These are phyloP conservation scores for Ormyrus rosae DNA, from an alignment of 2,888 invertebrate genomes.

Conservation along the genomic window DNA sequence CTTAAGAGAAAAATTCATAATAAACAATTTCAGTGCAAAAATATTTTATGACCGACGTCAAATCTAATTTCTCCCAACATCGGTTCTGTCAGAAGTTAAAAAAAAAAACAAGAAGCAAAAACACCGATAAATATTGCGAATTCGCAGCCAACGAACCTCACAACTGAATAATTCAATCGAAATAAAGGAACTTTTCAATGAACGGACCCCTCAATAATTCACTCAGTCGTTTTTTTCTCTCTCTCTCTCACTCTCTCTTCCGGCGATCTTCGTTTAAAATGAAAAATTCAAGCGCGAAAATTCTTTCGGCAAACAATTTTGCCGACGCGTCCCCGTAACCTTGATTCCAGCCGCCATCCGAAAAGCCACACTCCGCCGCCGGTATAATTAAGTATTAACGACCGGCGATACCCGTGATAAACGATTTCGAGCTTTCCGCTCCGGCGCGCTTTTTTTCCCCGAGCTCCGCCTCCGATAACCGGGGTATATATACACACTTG, in stretches of 20 bases:
- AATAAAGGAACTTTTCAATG: conserved; percentile 16
- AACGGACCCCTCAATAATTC: conserved; percentile 2
- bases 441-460: background rate
- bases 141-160: too few relatives aligned
- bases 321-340: background rate
- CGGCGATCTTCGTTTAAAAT: conserved; percentile 5
- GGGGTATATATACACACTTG: background rate
- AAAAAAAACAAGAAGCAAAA: too few relatives aligned
- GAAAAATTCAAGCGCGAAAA: conserved; percentile 28
- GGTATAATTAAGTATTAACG: conserved; percentile 31
- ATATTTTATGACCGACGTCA: too few relatives aligned
- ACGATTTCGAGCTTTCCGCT: conserved; percentile 1
- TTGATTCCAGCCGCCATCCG: too few relatives aligned
- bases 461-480: background rate
- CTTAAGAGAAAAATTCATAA: too few relatives aligned
- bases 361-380: too few relatives aligned
- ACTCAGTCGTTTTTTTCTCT: background rate
- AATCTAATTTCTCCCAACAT: too few relatives aligned
- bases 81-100: too few relatives aligned
- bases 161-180: background rate
- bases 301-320: conserved; percentile 5
- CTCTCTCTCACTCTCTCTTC: too few relatives aligned
- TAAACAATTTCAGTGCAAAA: too few relatives aligned
- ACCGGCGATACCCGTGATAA: background rate
- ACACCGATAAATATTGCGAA: too few relatives aligned